Base-by-base conservation (phyloP, 2,797 vertebrate genomes). In the Eleutherodactylus coqui region DNA sequence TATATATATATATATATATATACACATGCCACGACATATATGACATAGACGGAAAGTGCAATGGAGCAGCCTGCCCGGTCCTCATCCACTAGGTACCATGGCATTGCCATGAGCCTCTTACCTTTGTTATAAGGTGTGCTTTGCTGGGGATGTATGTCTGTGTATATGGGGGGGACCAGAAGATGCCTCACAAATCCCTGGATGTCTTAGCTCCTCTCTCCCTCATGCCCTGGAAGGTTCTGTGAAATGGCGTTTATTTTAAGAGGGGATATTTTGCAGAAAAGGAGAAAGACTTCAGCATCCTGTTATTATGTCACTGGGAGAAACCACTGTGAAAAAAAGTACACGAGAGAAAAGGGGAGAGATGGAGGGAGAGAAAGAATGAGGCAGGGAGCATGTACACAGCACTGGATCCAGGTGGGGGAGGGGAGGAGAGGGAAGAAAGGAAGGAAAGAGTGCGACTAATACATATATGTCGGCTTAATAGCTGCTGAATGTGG, bases 381-480 rank as follows among this genome's bases (percentile, higher is more conserved):
- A 76, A 92, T 92, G 90, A 94, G 93, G 0, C 94, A 93, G 75
- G 90, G 94, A 77, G 93, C 94, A 55, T 92, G 90, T 92, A 93
- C 94, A 60, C 91, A 90, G 3, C 84, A 83, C 24, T 91, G 89
- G 78, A 64, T 64, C 32, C 75, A 70, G 93, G 91, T 0, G 75
- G 84, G 84, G 75, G 83, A 82, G 55, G 84, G 87, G 69, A 60
- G 76, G 60, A 79, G 82, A 86, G 60, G 81, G 45, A 79, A n/a
- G n/a, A n/a, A n/a, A n/a, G n/a, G 73, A 43, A 73, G 75, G 60
- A 70, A 29, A 67, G 53, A 67, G 75, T 51, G 75, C 64, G 79
- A 62, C 51, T 67, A 75, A 82, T 75, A 73, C 75, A 72, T 62
- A 55, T 73, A 83, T 70, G 75, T 62, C 45, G 55, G 72, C 49